Percentiles rank a stretch among this genome's conserved stretches.
phyloP scores from a whole-genome alignment of 2,888 invertebrate species.

The Acrobasis consociella region DNA sequence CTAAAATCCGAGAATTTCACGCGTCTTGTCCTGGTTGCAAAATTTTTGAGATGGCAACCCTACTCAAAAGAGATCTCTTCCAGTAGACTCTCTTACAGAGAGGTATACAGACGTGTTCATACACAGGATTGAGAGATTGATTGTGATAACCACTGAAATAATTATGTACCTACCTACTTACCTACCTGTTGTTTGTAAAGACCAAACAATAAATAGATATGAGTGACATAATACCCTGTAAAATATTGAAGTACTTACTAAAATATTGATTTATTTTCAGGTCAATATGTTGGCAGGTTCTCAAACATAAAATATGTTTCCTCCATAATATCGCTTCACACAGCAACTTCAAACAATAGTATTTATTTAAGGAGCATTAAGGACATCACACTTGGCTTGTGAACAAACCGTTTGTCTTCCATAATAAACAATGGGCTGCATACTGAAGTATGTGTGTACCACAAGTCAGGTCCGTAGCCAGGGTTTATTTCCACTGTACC shows the following conservation, averaged over 20 bases:
- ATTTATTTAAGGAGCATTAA: constrained; percentile 50
- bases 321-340: background rate
- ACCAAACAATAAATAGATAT: background rate
- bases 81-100: too few species aligned
- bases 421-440: constrained; percentile 49
- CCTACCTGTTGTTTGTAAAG: background rate
- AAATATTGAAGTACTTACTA: background rate
- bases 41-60: too few species aligned
- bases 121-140: too few species aligned
- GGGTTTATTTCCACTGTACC: too few species aligned
- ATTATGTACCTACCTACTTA: too few species aligned
- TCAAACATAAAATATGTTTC: constrained; percentile 29
- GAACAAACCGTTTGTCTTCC: constrained; percentile 14
- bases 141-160: too few species aligned
- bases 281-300: constrained; percentile 2
- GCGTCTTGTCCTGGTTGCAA: too few species aligned
- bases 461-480: too few species aligned
- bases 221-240: background rate
- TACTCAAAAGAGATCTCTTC: too few species aligned
- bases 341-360: constrained; percentile 49
- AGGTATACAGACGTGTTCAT: too few species aligned
- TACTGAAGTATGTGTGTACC: constrained; percentile 33
- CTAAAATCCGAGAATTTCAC: too few species aligned
- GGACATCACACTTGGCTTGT: constrained; percentile 54
- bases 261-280: constrained; percentile 1